Evolutionary conservation across 2,888 invertebrate genomes (phyloP), one percentile per base, ranked within the genome.

Genomic region (Synanthedon andrenaeformis): DNA sequence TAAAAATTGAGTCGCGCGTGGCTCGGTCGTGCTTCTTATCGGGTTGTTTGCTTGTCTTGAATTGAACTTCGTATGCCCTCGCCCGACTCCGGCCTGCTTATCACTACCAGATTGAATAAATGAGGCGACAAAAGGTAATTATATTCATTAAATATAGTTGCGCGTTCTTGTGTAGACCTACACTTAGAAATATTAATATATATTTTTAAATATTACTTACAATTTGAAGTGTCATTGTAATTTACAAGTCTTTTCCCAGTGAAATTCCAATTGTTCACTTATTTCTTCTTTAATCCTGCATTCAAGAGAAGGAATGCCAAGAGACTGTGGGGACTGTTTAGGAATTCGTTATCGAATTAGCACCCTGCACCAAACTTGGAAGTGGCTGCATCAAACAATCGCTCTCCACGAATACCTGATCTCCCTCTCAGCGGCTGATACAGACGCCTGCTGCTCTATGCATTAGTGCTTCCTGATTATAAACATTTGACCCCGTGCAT

Each of bases 331-430:
- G 81, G 93, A 94, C 83, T 93, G 93, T 91, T 90, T 95, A 90
- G 94, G 93, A 90, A 93, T 95, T 89, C 93, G 95, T 88, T 92
- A 91, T 91, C 94, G 95, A 89, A 92, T 93, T 85, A 94, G 93
- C 88, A 91, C 92, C 88, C 92, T 95, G 87, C 95, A 96, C 88
- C 95, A 95, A 88, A 96, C 96, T 78, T 96, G 94, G 93, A 96
- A 96, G 95, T 96, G 96, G 96, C 89, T 96, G 81, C 96, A 96
- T 82, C 95, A 95, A 83, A 96, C 96, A 62, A 93, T 94, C 72
- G 93, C 92, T 69, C 90, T 96, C 58, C 96, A 96, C 90, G 94
- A 95, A 72, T 95, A 95, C 74, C 89, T 96, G 71, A 93, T 95
- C 84, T 91, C 93, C 67, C 90, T 94, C 69, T 93, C 92, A 61